Conservation (phyloP, 2,888 invertebrate species). For the Eupithecia inturbata region DNA sequence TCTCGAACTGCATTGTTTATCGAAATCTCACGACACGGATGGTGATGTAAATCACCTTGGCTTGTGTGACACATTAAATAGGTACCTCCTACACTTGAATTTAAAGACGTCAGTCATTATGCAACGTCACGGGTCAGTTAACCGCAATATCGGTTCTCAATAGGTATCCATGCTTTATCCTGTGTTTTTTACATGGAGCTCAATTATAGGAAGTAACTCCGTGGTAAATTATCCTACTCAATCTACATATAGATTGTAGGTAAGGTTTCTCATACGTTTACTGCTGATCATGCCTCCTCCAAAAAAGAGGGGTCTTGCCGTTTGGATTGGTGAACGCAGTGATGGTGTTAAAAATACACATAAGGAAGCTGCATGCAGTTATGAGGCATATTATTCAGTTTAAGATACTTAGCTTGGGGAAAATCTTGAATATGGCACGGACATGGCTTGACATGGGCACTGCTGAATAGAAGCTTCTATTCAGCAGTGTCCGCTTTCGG, state of each 20-base stretch:
- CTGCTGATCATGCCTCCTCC: neutral
- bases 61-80: neutral
- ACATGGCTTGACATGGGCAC: too few relatives aligned
- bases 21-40: neutral
- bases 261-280: neutral
- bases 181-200: neutral
- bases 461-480: neutral
- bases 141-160: neutral
- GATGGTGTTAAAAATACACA: neutral
- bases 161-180: neutral
- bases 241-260: neutral
- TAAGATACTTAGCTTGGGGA: neutral
- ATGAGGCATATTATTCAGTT: neutral
- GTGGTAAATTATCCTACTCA: neutral
- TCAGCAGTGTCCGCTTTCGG: neutral
- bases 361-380: neutral
- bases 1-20: constrained; percentile 15
- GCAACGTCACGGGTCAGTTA: neutral
- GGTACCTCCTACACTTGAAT: neutral
- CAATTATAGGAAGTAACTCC: neutral
- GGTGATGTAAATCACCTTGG: neutral
- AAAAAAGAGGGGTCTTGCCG: neutral
- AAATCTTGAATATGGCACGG: neutral
- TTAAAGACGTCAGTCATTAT: neutral
- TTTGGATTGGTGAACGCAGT: neutral